Percentiles rank a stretch among this genome's conserved stretches.
Conservation (phyloP, 2,888 invertebrate species). For the Eutolmus rufibarbis region DNA sequence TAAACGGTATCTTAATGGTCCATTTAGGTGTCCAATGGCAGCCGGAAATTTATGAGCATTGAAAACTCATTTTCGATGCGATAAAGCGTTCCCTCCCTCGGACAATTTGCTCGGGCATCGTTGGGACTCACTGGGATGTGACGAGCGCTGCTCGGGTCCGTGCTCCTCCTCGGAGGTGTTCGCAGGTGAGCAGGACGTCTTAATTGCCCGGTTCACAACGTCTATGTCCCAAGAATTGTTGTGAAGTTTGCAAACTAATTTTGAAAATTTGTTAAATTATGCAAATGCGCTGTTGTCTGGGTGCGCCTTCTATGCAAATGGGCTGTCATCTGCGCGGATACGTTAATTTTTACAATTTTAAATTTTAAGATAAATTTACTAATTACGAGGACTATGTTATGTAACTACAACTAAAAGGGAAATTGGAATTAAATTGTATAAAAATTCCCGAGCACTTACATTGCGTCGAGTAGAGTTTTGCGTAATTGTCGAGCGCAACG, state of each 20-base stretch:
- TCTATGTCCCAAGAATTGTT: background rate
- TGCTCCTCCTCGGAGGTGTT: background rate
- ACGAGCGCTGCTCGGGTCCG: background rate
- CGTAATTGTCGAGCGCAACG: background rate
- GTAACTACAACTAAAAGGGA: background rate
- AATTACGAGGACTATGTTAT: background rate
- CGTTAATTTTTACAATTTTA: background rate
- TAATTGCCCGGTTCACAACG: background rate
- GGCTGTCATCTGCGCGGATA: background rate
- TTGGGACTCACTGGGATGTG: background rate
- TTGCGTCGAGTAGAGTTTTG: background rate
- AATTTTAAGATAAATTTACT: background rate
- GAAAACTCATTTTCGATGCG: slow-evolving; percentile 37
- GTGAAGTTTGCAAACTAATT: background rate
- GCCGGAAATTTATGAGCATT: slow-evolving; percentile 41
- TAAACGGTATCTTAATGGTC: slow-evolving; percentile 43
- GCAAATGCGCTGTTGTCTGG: background rate
- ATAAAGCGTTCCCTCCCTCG: slow-evolving; percentile 17
- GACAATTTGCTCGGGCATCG: slow-evolving; percentile 13
- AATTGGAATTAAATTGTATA: background rate
- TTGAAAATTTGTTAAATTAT: background rate
- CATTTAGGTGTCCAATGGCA: slow-evolving; percentile 41
- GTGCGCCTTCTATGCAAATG: background rate
- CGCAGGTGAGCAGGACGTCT: background rate
- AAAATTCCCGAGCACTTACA: background rate